phyloP scores from a whole-genome alignment of 2,113 vertebrate genomes.

The Arvicanthis niloticus region DNA sequence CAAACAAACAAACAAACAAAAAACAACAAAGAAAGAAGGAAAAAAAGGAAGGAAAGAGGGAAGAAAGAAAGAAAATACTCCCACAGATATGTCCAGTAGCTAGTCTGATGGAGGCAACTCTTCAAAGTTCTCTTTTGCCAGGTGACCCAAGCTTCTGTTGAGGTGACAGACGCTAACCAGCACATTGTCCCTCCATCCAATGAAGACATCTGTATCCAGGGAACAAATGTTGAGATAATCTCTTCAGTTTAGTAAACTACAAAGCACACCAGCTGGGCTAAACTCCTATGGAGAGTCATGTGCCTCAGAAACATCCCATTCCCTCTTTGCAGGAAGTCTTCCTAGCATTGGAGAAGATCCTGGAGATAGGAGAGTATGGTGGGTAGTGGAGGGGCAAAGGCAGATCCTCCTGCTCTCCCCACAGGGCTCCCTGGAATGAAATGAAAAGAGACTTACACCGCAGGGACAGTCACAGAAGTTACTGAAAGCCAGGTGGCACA shows the following conservation, averaged over 20 bases:
- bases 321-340: not conserved
- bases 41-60: too few species aligned
- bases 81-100: not conserved
- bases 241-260: not conserved
- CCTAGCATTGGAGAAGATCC: not conserved
- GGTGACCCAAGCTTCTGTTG: not conserved
- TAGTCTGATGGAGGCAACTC: not conserved
- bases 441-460: not conserved
- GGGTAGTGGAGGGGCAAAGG: not conserved
- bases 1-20: too few species aligned
- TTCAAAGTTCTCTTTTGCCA: not conserved
- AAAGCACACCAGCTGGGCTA: not conserved
- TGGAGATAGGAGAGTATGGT: accelerated
- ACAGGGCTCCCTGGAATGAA: not conserved
- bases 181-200: not conserved
- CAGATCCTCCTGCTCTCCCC: not conserved
- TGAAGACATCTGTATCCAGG: not conserved
- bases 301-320: not conserved
- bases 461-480: not conserved
- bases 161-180: not conserved
- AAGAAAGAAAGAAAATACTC: too few species aligned
- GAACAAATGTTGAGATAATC: not conserved
- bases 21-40: too few species aligned
- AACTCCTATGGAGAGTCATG: not conserved
- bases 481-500: not conserved